Conservation (phyloP, 1,140 invertebrate genomes). For the Drosophila murphyi region DNA sequence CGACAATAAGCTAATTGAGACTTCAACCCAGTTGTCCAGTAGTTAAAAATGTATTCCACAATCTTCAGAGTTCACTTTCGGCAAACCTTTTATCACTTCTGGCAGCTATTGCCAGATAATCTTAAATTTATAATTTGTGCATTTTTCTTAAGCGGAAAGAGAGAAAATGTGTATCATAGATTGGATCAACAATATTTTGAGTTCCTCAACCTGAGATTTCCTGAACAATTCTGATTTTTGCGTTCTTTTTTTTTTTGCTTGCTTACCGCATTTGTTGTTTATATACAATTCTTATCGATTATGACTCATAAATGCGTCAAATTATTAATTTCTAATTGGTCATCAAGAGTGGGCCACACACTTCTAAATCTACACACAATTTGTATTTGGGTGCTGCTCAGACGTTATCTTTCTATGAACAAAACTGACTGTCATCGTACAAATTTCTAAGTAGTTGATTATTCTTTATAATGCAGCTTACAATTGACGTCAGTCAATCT, state of each 20-base stretch:
- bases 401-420: not conserved
- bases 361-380: too few relatives aligned
- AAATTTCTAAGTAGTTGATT: not conserved
- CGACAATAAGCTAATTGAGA: not conserved
- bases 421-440: not conserved
- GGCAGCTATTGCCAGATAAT: not conserved
- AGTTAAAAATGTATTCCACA: too few relatives aligned
- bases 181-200: constrained; percentile 14
- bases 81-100: not conserved
- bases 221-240: not conserved
- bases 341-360: constrained; percentile 18
- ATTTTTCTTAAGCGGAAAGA: not conserved
- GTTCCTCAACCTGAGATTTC: constrained; percentile 10
- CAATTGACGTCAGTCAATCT: not conserved
- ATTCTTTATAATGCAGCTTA: not conserved
- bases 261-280: constrained; percentile 10
- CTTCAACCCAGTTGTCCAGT: not conserved
- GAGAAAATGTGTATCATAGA: not conserved
- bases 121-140: not conserved
- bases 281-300: constrained; percentile 28
- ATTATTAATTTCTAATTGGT: constrained; percentile 30
- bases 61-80: not conserved
- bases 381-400: too few relatives aligned
- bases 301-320: constrained; percentile 48
- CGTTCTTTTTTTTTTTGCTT: constrained; percentile 2